phyloP scores from a whole-genome alignment of 2,888 invertebrate genomes.

The Drosophila sordidula region DNA sequence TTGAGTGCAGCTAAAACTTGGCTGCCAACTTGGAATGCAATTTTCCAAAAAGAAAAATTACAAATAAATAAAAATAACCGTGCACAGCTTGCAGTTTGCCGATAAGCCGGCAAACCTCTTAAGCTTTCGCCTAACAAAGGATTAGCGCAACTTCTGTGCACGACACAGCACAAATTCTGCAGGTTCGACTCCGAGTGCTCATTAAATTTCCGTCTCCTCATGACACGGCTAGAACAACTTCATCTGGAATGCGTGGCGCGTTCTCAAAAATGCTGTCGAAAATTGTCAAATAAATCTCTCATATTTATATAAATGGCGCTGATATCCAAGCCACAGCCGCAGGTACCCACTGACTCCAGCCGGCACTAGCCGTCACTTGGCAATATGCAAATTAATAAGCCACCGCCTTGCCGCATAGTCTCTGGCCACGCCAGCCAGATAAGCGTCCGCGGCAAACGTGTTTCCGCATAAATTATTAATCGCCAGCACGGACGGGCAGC shows the following conservation, averaged over 20 bases:
- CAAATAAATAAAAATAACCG: slow-evolving; percentile 9
- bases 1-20: slow-evolving; percentile 70
- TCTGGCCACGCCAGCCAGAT: slow-evolving; percentile 47
- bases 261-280: slow-evolving; percentile 78
- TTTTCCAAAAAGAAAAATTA: slow-evolving; percentile 18
- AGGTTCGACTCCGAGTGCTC: slow-evolving; percentile 1
- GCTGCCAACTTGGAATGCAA: slow-evolving; percentile 59
- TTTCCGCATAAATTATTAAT: slow-evolving; percentile 76
- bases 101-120: slow-evolving; percentile 34
- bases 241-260: slow-evolving; percentile 70
- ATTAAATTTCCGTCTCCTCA: slow-evolving; percentile 13
- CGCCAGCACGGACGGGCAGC: slow-evolving; percentile 7
- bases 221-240: slow-evolving; percentile 41
- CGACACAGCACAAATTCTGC: neutral
- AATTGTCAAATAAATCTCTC: slow-evolving; percentile 84
- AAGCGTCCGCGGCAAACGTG: slow-evolving; percentile 74
- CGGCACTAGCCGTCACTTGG: slow-evolving; percentile 20
- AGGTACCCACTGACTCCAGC: slow-evolving; percentile 22
- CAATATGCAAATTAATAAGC: slow-evolving; percentile 59
- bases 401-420: slow-evolving; percentile 20
- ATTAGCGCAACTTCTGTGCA: slow-evolving; percentile 29
- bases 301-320: slow-evolving; percentile 81
- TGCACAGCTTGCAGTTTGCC: slow-evolving; percentile 19
- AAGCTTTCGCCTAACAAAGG: slow-evolving; percentile 8
- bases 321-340: slow-evolving; percentile 58